phyloP scores from a whole-genome alignment of 2,797 vertebrate species.

The Synaphobranchus kaupii region DNA sequence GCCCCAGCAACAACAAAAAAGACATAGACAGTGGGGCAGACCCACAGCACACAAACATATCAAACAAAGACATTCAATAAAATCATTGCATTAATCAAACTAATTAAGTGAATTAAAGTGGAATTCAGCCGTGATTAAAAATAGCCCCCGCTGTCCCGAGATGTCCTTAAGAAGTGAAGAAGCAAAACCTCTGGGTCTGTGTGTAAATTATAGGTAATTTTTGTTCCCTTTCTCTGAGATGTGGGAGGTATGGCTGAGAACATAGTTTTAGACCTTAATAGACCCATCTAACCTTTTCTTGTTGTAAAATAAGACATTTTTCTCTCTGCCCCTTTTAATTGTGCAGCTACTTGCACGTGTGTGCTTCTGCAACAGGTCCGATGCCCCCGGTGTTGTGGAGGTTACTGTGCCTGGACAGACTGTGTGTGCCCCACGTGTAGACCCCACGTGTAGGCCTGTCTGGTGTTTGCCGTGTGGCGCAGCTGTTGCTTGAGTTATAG shows the following conservation, averaged over 20 bases:
- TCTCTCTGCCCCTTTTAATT: neutral
- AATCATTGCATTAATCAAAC: too few relatives aligned
- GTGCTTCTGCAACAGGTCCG: neutral
- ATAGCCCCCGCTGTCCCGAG: too few relatives aligned
- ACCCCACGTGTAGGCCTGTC: slow-evolving; percentile 15
- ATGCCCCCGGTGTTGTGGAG: slow-evolving; percentile 31
- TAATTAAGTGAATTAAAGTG: too few relatives aligned
- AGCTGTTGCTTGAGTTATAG: slow-evolving; percentile 23
- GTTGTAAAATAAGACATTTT: neutral
- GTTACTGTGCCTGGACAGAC: slow-evolving; percentile 44
- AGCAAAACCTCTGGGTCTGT: neutral
- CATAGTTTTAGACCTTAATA: too few relatives aligned
- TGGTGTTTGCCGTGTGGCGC: slow-evolving; percentile 35
- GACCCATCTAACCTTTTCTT: too few relatives aligned
- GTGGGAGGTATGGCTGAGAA: neutral
- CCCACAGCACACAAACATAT: too few relatives aligned
- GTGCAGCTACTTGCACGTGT: too few relatives aligned
- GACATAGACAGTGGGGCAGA: too few relatives aligned
- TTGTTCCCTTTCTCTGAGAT: too few relatives aligned
- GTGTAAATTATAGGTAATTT: neutral
- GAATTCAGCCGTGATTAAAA: too few relatives aligned
- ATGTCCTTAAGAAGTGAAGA: neutral
- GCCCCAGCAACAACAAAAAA: too few relatives aligned
- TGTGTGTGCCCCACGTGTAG: slow-evolving; percentile 49
- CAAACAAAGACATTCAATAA: too few relatives aligned